Base-by-base conservation (phyloP, 2,888 invertebrate species). In the Phasia obesa region DNA sequence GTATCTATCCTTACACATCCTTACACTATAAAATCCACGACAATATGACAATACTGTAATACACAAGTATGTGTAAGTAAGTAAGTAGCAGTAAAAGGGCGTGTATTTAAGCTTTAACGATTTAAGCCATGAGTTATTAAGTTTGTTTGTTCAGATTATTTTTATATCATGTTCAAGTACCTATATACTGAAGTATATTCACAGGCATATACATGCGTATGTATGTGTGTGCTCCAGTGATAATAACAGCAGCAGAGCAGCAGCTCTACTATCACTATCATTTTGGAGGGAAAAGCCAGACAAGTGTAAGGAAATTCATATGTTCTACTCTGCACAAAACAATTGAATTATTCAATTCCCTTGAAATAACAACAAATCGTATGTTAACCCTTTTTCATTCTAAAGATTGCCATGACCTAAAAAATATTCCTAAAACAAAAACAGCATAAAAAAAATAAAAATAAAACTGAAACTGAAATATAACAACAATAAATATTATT, bases 231-330 rank as follows among this genome's bases (percentile, higher is more conserved):
- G 19, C 44, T 67, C 64, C 35, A 65, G 27, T 9, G 5, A 19
- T 7, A n/a, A 9, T 2, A 17, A 23, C 69, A 49, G 15, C 15
- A 27, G 19, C 13, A 47, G 23, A 31, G 42, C 53, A 71, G 25
- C 59, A 70, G n/a, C 53, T n/a, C n/a, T n/a, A n/a, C 11, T 49
- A 7, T 31, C 47, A 70, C 49, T n/a, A n/a, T 44, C 42, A 76
- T 64, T 85, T 83, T 79, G 79, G 83, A 76, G 79, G 83, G 83
- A 83, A 83, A 83, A 70, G 7, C 44, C 31, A 51, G 27, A 44
- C 65, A 67, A 60, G 65, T 67, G 73, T 59, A 67, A 62, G 71
- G 59, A 71, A 59, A 65, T 51, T 64, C 64, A 13, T 44, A 65
- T 53, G 42, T 60, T 53, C 11, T 42, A 67, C 35, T 70, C 23